Percentiles rank a stretch among this genome's conserved stretches.
phyloP scores from a whole-genome alignment of 2,888 invertebrate genomes.

The Megamerina dolium region DNA sequence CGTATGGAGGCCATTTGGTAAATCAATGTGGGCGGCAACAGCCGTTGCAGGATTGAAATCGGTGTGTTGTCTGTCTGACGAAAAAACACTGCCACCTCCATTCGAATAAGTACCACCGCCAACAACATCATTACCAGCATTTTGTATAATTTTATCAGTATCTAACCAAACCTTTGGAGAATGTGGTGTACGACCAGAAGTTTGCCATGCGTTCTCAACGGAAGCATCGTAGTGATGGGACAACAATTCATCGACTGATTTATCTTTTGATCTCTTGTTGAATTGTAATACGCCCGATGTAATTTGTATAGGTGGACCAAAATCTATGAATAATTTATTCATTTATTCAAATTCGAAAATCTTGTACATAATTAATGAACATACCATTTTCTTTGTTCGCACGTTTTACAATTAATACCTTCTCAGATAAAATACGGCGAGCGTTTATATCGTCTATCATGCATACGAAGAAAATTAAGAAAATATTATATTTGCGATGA shows the following conservation, averaged over 20 bases:
- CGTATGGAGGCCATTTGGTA: slow-evolving; percentile 17
- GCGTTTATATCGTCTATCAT: too few species aligned
- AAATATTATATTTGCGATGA: too few species aligned
- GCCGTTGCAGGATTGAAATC: neutral
- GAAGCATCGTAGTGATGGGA: slow-evolving; percentile 1
- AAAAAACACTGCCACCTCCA: neutral
- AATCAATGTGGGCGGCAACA: neutral
- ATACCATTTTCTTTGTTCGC: slow-evolving; percentile 22
- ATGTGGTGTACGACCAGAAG: slow-evolving; percentile 8
- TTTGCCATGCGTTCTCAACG: slow-evolving; percentile 13
- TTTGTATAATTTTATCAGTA: slow-evolving; percentile 9
- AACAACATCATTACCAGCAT: slow-evolving; percentile 1
- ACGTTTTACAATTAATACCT: too few species aligned
- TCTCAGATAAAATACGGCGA: too few species aligned
- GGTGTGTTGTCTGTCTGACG: slow-evolving; percentile 8
- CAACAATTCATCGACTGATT: slow-evolving; percentile 10
- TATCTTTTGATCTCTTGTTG: slow-evolving; percentile 11
- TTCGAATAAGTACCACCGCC: slow-evolving; percentile 6
- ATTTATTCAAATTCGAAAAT: neutral
- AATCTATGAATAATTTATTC: slow-evolving; percentile 17
- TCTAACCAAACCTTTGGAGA: slow-evolving; percentile 18
- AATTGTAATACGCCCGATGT: slow-evolving; percentile 32
- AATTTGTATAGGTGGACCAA: slow-evolving; percentile 30
- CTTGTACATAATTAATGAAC: slow-evolving; percentile 8
- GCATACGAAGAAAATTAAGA: too few species aligned